Evolutionary conservation across 2,797 vertebrate genomes (phyloP).

Genomic region (Denticeps clupeoides): DNA sequence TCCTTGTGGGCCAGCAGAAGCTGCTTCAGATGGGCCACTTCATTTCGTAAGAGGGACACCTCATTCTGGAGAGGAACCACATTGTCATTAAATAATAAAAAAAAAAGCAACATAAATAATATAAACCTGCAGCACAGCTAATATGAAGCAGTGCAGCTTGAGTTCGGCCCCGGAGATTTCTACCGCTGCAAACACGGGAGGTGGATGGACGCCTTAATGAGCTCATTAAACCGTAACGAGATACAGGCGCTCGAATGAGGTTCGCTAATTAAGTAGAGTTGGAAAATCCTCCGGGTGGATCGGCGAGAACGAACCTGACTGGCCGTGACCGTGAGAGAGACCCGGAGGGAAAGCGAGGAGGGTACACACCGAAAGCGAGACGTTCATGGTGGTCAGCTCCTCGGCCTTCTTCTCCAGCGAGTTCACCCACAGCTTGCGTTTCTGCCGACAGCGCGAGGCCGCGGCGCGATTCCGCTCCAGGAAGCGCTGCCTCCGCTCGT

Average conservation of each 20-base stretch:
- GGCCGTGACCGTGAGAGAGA: no score
- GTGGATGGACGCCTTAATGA: no score
- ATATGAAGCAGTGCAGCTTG: no score
- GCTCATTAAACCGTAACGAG: neutral
- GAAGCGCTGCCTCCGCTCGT: conserved; percentile 88
- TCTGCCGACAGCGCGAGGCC: conserved; percentile 90
- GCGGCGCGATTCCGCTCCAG: conserved; percentile 90
- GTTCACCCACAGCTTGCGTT: conserved; percentile 88
- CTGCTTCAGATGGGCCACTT: conserved; percentile 96
- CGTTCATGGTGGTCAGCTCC: conserved; percentile 83
- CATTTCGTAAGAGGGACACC: conserved; percentile 88
- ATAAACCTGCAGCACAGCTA: no score
- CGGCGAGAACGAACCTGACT: no score
- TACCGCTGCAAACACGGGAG: no score
- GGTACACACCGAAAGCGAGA: conserved; percentile 89
- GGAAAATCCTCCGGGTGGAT: neutral
- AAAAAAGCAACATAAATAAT: no score
- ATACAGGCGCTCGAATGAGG: no score
- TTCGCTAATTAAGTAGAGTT: no score
- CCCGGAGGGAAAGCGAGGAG: neutral
- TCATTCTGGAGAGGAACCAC: conserved; percentile 67
- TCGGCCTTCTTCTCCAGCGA: conserved; percentile 95
- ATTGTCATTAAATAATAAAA: neutral
- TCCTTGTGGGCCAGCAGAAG: conserved; percentile 96
- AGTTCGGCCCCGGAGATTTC: no score